phyloP scores from a whole-genome alignment of 2,113 vertebrate genomes.

The Galemys pyrenaicus region DNA sequence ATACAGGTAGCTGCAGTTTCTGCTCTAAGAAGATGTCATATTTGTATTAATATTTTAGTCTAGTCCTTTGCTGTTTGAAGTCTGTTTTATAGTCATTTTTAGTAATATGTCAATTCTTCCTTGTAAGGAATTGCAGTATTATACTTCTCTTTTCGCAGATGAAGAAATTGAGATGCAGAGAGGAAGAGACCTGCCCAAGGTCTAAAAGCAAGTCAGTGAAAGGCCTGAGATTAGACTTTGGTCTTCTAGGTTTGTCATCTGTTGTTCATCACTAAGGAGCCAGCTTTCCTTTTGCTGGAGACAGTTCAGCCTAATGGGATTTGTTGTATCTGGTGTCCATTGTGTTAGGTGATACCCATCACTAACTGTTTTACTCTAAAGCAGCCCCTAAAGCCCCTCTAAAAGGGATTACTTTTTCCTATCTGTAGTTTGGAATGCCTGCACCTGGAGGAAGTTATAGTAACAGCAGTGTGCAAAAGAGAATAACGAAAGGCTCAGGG shows the following conservation, averaged over 20 bases:
- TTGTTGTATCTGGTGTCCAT: neutral
- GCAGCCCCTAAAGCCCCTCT: neutral
- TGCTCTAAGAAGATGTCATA: neutral
- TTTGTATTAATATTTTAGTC: conserved; percentile 38
- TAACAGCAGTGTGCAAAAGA: neutral
- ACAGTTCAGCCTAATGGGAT: neutral
- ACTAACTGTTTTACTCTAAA: neutral
- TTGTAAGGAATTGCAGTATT: conserved; percentile 34
- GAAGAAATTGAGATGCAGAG: conserved; percentile 46
- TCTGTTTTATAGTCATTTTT: conserved; percentile 31
- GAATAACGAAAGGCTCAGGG: neutral
- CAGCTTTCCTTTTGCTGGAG: neutral
- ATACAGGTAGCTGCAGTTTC: conserved; percentile 36
- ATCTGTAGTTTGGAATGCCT: neutral
- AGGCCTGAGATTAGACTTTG: conserved; percentile 36
- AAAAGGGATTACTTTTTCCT: neutral
- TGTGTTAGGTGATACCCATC: neutral
- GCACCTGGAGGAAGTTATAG: neutral
- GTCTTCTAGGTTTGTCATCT: conserved; percentile 20
- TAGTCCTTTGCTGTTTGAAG: conserved; percentile 24
- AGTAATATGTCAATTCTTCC: conserved; percentile 17
- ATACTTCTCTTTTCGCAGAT: conserved; percentile 62
- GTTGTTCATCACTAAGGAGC: neutral
- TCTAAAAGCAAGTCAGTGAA: conserved; percentile 27
- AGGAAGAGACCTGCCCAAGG: too few relatives aligned